Conservation (phyloP, 2,888 invertebrate species). For the Eupithecia subumbrata region DNA sequence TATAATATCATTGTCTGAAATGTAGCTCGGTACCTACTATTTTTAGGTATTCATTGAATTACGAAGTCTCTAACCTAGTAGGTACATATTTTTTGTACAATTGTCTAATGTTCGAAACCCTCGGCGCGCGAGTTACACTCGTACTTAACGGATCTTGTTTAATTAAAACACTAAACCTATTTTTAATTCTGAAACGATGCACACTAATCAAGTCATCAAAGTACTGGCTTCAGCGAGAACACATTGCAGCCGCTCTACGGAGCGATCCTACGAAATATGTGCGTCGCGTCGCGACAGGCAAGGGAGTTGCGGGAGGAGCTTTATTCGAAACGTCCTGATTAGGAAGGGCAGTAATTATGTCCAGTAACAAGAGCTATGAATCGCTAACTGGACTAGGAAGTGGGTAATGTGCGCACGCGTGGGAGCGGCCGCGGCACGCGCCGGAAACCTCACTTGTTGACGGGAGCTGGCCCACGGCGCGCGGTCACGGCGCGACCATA, state of each 20-base stretch:
- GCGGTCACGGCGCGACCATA: too few species aligned
- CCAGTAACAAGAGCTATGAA: constrained; percentile 10
- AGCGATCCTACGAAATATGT: not conserved
- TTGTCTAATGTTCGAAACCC: too few species aligned
- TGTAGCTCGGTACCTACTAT: too few species aligned
- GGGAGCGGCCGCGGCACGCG: constrained; percentile 49
- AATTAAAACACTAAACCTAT: not conserved
- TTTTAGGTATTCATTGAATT: too few species aligned
- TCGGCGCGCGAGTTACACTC: too few species aligned
- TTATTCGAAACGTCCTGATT: constrained; percentile 3
- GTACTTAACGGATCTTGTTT: too few species aligned
- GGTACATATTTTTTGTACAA: too few species aligned
- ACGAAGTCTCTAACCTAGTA: too few species aligned
- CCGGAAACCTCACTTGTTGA: constrained; percentile 50
- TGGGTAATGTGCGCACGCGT: constrained; percentile 44
- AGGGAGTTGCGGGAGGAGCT: not conserved
- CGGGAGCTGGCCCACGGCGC: constrained; percentile 14
- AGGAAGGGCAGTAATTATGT: constrained; percentile 25
- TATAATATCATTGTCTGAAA: too few species aligned
- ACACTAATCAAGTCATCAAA: not conserved
- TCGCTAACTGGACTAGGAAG: constrained; percentile 41
- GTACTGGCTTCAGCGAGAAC: not conserved
- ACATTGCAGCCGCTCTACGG: not conserved
- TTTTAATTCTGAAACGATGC: not conserved
- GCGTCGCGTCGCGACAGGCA: not conserved